Evolutionary conservation across 2,113 vertebrate genomes (phyloP), one percentile per base, ranked within the genome.

Genomic region (Trinectes maculatus): DNA sequence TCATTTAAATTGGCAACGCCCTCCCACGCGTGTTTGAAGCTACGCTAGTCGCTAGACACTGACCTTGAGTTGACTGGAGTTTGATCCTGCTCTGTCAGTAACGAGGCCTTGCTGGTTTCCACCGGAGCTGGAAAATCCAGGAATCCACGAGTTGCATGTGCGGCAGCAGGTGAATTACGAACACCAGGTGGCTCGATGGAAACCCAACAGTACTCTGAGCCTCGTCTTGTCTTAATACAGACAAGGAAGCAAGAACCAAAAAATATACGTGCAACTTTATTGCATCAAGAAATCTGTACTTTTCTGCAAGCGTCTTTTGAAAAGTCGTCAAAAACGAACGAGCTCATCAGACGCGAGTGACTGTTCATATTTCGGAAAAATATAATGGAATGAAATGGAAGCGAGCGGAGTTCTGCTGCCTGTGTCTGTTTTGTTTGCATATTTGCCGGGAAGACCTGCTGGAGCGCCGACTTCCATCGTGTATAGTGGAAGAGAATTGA

Each of bases 401-500:
- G 3, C 34, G n/a, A 36, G 34, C 9, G 34, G 9, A 11, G 53
- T 70, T 13, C 1, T 25, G 40, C 34, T 54, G 11, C 46, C 1
- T 16, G 22, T 61, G 63, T 52, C 24, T 75, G 43, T 56, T 71
- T 26, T 57, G 59, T 82, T 62, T 77, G 67, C 69, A 29, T 49
- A 61, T 72, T 71, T 22, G 51, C 64, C 58, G 53, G 42, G 56
- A 69, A n/a, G n/a, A n/a, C 63, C 47, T 18, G 31, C 47, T 58
- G 60, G 12, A 66, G 56, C 66, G 58, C 65, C 81, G 82, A 85
- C 47, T 85, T 84, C 85, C 79, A 54, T 75, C 71, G 58, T 53
- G 78, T 62, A n/a, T 74, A 28, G 64, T 25, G 52, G 64, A 77
- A 53, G 56, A 76, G 65, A 89, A 87, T 78, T 83, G 80, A 84